These are phyloP conservation scores for Platyscapa corneri DNA, from an alignment of 1,140 invertebrate species.

Conservation along the genomic window DNA sequence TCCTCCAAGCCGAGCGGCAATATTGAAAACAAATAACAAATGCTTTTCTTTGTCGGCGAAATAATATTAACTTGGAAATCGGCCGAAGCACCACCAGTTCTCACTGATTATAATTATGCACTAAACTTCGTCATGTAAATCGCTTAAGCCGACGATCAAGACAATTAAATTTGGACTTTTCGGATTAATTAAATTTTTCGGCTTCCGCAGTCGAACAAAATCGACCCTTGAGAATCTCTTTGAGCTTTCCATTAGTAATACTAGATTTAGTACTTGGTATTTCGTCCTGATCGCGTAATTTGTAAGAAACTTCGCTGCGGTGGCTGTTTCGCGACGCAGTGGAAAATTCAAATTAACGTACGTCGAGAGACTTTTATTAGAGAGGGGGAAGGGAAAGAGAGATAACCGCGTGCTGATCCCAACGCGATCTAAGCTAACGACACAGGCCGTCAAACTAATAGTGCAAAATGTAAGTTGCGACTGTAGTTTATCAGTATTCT, in stretches of 20 bases:
- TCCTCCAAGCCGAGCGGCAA: background rate
- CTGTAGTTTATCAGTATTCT: background rate
- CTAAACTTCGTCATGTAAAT: slow-evolving; percentile 12
- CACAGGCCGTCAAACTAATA: background rate
- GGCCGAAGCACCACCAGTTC: background rate
- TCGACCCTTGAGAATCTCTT: background rate
- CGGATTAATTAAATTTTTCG: slow-evolving; percentile 18
- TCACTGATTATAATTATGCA: background rate
- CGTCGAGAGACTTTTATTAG: no score
- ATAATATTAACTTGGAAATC: background rate
- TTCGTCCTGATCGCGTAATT: background rate
- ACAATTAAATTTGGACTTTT: slow-evolving; percentile 22
- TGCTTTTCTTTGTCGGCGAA: background rate
- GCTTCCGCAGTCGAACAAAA: background rate
- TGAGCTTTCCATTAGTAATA: background rate
- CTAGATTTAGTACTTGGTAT: background rate
- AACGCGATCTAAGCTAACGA: no score
- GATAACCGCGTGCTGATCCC: no score
- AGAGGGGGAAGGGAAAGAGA: no score
- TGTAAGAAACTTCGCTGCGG: background rate
- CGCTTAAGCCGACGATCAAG: background rate
- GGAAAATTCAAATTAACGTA: no score
- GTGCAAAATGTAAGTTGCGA: background rate
- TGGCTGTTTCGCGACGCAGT: background rate
- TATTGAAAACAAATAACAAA: background rate